Evolutionary conservation across 2,113 vertebrate species (phyloP), one percentile per base, ranked within the genome.

Genomic region (Tyrannus savana): DNA sequence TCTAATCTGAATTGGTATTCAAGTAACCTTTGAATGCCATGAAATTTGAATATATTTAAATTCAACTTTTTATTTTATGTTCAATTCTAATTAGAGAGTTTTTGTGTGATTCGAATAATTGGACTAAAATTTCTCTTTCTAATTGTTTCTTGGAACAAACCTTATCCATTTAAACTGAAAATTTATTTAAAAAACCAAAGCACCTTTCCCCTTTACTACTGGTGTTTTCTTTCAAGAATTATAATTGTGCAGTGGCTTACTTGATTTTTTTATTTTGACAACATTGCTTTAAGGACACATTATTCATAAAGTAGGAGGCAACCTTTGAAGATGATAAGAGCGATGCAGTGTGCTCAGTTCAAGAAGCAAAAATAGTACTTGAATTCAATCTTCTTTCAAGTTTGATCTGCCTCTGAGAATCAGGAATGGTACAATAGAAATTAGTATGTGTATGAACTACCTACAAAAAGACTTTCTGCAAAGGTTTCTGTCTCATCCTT

Each of bases 241-340:
- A 88, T 72, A 80, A 91, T 58, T 88, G 28, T 74, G 37, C 35
- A 2, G 50, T 75, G 62, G 67, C 77, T 95, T 87, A 47, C 63
- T 66, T 89, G 55, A 14, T 84, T 95, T 95, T 87, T 76, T 89
- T 41, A 67, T 96, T 96, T 89, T 95, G 88, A 94, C 84, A 97
- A 92, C 64, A 62, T 56, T 90, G 68, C 62, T 96, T 90, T 94
- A 94, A 96, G 81, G 75, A 89, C 86, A 92, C 12, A 80, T 91
- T 96, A 92, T 96, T 91, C 92, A 93, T 86, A 89, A 89, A 88
- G 68, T 56, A 93, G 56, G 68, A 95, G 84, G 35, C 46, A 93
- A 96, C 60, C 80, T 96, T 96, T 96, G 95, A 97, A 96, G 94
- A 92, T 88, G 35, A 91, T 82, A 89, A 95, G 75, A 92, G 55